Evolutionary conservation across 2,797 vertebrate species (phyloP).

Genomic region (Hephaestus fuliginosus): DNA sequence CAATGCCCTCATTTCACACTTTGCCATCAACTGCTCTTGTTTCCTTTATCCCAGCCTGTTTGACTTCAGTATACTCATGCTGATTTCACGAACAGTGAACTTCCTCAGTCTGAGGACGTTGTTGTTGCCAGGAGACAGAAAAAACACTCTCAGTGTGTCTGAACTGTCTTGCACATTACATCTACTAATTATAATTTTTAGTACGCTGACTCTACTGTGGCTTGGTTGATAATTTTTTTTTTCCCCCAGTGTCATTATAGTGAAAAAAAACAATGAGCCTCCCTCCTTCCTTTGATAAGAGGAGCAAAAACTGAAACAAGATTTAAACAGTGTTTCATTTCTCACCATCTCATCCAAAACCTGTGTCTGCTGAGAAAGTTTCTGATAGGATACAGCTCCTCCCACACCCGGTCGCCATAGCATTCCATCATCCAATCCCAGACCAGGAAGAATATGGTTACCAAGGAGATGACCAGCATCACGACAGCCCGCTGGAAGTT

Average conservation of each 20-base stretch:
- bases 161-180: conserved; percentile 14
- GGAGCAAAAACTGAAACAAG: conserved; percentile 17
- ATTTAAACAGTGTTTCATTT: neutral
- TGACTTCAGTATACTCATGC: conserved; percentile 34
- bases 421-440: conserved; percentile 88
- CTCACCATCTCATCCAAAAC: conserved; percentile 90
- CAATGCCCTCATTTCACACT: conserved; percentile 28
- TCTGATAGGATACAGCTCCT: conserved; percentile 74
- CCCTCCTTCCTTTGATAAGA: neutral
- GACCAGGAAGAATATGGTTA: conserved; percentile 84
- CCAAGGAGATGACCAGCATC: conserved; percentile 86
- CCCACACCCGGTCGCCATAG: conserved; percentile 81
- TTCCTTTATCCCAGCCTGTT: conserved; percentile 34
- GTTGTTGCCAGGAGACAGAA: conserved; percentile 43
- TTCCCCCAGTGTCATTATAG: neutral
- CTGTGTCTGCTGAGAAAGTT: conserved; percentile 77
- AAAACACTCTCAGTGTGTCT: conserved; percentile 3
- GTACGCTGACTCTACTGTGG: neutral
- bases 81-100: conserved; percentile 31
- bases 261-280: neutral
- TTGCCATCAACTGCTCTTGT: conserved; percentile 17
- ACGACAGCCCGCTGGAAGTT: conserved; percentile 88
- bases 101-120: conserved; percentile 27
- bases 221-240: neutral
- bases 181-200: neutral